Conservation (phyloP, 2,797 vertebrate genomes). For the Rachycentron canadum region DNA sequence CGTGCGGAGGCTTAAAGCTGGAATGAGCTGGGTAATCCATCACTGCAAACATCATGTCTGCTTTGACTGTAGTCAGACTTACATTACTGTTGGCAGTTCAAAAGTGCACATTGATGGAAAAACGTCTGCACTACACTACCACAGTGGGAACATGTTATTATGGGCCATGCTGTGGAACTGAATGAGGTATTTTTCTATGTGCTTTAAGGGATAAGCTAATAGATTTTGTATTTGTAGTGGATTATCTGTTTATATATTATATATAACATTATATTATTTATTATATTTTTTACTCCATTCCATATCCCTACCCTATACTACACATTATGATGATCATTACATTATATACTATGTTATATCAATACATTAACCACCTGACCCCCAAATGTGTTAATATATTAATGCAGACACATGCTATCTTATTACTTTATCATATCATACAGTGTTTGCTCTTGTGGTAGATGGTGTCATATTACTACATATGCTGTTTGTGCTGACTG, state of each 20-base stretch:
- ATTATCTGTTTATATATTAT: not conserved
- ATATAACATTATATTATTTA: not conserved
- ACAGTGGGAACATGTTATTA: constrained; percentile 4
- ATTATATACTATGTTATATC: not conserved
- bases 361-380: not conserved
- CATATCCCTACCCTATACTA: not conserved
- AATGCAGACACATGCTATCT: not conserved
- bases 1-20: not conserved
- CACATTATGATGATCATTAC: not conserved
- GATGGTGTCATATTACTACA: not conserved
- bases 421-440: not conserved
- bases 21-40: constrained; percentile 10
- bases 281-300: not conserved
- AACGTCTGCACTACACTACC: constrained; percentile 10
- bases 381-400: not conserved
- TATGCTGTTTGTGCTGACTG: too few relatives aligned
- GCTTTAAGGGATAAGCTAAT: not conserved
- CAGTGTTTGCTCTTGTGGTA: not conserved
- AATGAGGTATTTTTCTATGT: not conserved
- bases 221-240: not conserved
- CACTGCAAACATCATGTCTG: constrained; percentile 9
- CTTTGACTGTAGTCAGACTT: constrained; percentile 8
- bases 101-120: constrained; percentile 13
- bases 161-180: not conserved
- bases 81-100: constrained; percentile 16